Conservation (phyloP, 2,888 invertebrate species). For the Pharmacophagus antenor region DNA sequence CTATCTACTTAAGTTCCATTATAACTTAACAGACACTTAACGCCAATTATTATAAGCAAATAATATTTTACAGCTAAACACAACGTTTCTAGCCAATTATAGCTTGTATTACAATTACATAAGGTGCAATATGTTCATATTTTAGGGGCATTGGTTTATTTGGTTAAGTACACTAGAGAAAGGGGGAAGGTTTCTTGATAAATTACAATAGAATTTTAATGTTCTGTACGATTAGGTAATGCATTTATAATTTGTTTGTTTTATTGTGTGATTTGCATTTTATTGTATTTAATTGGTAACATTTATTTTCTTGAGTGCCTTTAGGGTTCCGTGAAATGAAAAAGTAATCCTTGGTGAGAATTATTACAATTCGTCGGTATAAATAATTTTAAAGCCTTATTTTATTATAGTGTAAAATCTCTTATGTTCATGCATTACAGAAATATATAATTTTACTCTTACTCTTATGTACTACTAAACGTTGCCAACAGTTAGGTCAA, state of each 20-base stretch:
- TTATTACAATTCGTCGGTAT: too few species aligned
- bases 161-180: conserved; percentile 47
- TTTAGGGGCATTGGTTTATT: conserved; percentile 29
- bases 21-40: conserved; percentile 75
- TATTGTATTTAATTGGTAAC: conserved; percentile 67
- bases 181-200: conserved; percentile 70
- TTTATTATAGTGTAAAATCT: too few species aligned
- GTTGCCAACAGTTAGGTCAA: too few species aligned
- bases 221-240: conserved; percentile 64
- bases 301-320: conserved; percentile 50
- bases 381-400: too few species aligned
- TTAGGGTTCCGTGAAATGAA: conserved; percentile 30
- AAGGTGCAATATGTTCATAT: conserved; percentile 30
- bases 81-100: conserved; percentile 31
- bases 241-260: conserved; percentile 77
- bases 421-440: too few species aligned
- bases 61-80: conserved; percentile 33
- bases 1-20: conserved; percentile 73
- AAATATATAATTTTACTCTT: too few species aligned
- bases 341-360: conserved; percentile 3
- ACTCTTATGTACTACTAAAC: too few species aligned
- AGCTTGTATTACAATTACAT: conserved; percentile 36
- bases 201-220: conserved; percentile 73
- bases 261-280: conserved; percentile 71
- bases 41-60: conserved; percentile 62